Evolutionary conservation across 1,140 invertebrate species (phyloP).

Genomic region (Micrasema minimum): DNA sequence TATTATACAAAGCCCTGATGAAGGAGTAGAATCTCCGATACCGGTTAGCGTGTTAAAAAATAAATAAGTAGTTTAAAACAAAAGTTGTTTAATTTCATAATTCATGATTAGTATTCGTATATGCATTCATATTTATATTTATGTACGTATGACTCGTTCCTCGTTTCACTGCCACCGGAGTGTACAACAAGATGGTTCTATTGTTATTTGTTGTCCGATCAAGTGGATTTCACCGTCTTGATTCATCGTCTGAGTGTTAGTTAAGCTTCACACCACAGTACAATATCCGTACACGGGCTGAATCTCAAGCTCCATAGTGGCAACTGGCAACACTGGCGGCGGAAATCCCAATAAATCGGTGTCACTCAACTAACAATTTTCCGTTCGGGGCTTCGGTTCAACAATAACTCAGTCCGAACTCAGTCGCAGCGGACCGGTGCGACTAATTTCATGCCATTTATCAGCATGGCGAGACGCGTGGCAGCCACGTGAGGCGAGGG

Average conservation of each 20-base stretch:
- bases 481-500: slow-evolving; percentile 17
- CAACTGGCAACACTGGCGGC: neutral
- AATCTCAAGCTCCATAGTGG: neutral
- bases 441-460: slow-evolving; percentile 53
- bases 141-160: too few species aligned
- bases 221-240: too few species aligned
- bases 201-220: too few species aligned
- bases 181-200: too few species aligned
- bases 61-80: too few species aligned
- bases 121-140: too few species aligned
- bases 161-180: too few species aligned
- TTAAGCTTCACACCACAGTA: neutral
- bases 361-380: slow-evolving; percentile 52
- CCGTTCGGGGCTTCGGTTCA: slow-evolving; percentile 39
- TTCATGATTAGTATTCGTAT: too few species aligned
- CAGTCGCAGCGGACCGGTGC: slow-evolving; percentile 45
- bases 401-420: slow-evolving; percentile 48
- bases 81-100: too few species aligned
- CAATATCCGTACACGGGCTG: neutral
- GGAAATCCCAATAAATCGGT: slow-evolving; percentile 46
- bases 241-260: neutral
- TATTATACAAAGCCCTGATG: too few species aligned
- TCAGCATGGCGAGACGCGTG: slow-evolving; percentile 42
- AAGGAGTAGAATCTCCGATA: too few species aligned
- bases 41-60: too few species aligned